These are phyloP conservation scores for Lacerta bilineata DNA, from an alignment of 2,797 vertebrate genomes.

Conservation along the genomic window DNA sequence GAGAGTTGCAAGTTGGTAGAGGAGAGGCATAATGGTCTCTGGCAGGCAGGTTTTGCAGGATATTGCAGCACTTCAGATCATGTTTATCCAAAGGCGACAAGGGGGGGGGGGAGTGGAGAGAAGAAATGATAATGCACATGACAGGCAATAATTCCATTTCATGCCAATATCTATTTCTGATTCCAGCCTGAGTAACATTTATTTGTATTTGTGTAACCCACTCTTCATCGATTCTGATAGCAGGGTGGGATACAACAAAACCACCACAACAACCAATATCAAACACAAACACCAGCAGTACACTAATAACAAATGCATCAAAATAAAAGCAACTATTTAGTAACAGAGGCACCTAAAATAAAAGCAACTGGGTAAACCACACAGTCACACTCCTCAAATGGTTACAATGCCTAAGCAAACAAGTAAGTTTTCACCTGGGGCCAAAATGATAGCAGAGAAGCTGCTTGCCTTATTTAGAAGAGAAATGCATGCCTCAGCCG, in stretches of 20 bases:
- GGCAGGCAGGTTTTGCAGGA: constrained; percentile 6
- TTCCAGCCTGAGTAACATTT: background rate
- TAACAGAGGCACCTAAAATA: background rate
- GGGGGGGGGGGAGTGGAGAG: background rate
- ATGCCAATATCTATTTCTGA: background rate
- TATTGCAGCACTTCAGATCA: background rate
- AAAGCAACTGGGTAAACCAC: background rate
- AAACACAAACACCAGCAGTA: background rate
- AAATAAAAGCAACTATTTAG: background rate
- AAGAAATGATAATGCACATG: background rate
- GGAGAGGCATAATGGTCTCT: background rate
- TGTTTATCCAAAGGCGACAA: background rate
- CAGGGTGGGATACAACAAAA: background rate
- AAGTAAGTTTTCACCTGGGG: background rate
- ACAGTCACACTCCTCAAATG: background rate
- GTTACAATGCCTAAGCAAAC: background rate
- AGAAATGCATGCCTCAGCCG: background rate
- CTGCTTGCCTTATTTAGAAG: background rate
- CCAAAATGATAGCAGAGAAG: too few species aligned
- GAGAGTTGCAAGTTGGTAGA: background rate
- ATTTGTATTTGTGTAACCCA: background rate
- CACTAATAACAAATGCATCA: background rate
- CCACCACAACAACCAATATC: background rate
- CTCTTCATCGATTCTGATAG: background rate
- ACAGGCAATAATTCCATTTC: background rate